A percentile compares a stretch with the other conserved stretches of the same genome.
These are phyloP conservation scores for Helogale parvula DNA, from an alignment of 2,113 vertebrate species.

Conservation along the genomic window DNA sequence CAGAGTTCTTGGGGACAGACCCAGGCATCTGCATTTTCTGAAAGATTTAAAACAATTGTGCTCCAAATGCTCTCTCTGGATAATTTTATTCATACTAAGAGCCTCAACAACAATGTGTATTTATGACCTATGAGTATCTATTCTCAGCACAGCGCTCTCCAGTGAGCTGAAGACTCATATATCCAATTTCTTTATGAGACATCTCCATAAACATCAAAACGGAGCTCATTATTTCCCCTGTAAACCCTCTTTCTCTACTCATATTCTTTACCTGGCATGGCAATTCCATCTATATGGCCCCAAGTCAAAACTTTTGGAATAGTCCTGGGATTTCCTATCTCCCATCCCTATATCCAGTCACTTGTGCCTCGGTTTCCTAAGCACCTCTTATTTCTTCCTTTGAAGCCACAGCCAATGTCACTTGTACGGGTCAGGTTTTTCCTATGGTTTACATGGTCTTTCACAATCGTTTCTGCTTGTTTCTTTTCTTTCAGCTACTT, in stretches of 20 bases:
- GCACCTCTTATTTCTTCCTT: not conserved
- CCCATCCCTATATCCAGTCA: not conserved
- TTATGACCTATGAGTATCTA: not conserved
- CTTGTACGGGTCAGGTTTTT: not conserved
- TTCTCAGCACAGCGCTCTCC: not conserved
- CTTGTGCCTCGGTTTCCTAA: not conserved
- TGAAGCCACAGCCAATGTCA: rapidly evolving
- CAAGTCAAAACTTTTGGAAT: not conserved
- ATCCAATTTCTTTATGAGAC: not conserved
- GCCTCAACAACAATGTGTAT: not conserved
- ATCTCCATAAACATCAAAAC: not conserved
- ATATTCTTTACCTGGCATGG: not conserved
- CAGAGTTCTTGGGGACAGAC: not conserved
- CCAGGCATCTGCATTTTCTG: not conserved
- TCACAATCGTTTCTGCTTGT: not conserved
- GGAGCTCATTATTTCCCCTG: not conserved
- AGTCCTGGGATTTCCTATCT: not conserved
- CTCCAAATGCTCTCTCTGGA: not conserved
- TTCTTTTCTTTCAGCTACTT: not conserved
- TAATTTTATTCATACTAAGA: not conserved
- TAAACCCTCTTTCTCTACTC: not conserved
- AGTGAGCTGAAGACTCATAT: not conserved
- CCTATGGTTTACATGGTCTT: not conserved
- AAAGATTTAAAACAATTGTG: not conserved
- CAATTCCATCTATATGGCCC: not conserved